Base-by-base conservation (phyloP, 1,140 invertebrate genomes). In the Andricus grossulariae region DNA sequence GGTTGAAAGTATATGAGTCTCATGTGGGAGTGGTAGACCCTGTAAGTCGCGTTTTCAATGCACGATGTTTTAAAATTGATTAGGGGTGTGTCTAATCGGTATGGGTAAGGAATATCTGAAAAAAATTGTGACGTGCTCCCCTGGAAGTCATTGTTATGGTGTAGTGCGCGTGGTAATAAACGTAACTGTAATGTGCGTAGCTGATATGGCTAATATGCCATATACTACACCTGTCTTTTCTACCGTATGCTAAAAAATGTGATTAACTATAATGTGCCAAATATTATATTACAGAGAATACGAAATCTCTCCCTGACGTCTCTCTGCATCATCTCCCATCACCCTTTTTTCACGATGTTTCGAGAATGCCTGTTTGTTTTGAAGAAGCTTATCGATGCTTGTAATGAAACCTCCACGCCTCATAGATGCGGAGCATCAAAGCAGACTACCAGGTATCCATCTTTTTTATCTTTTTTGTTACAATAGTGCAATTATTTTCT, bases 301-400 rank as follows among this genome's bases (percentile, higher is more conserved):
- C 93, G 95, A 86, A 98, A 96, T 92, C 96, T 99, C 91, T 98
- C 97, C 13, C 92, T 99, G 79, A 99, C 98, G 54, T 99, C 98
- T 54, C 92, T 99, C 72, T 99, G 99, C 92, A 95, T 99, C 82
- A 94, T 99, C 55, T 99, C 98, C 79, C 99, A 99, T 94, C 99
- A 99, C 94, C 98, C 98, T 51, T 99, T 99, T 92, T 99, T 99
- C 90, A 96, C 98, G 57, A 98, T 96, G 86, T 99, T 99, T 93
- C 96, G 98, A 76, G 97, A 99, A 92, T 99, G 98, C 93, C 94
- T 99, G 79, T 97, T 97, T 91, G 96, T 99, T 85, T 92, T 99
- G 82, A 97, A 98, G 90, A 97, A 96, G 87, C 92, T 99, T 75
- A 98, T 99, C 85, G 98, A 99, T 92, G 97, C 97, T 71, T 99